phyloP scores from a whole-genome alignment of 2,113 vertebrate species.

The Scophthalmus maximus region DNA sequence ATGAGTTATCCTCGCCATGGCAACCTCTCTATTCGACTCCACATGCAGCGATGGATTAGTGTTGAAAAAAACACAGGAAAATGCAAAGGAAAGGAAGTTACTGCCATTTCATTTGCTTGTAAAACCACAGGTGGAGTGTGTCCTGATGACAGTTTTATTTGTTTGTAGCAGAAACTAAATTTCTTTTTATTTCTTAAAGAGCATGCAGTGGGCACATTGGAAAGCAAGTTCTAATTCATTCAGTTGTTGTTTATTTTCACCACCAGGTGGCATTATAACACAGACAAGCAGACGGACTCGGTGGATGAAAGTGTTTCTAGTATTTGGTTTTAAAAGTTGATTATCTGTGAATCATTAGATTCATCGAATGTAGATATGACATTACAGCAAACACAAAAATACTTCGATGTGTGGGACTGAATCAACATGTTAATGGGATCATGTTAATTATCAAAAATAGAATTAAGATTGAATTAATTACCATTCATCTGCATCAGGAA shows the following conservation, averaged over 20 bases:
- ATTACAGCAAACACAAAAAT: not conserved
- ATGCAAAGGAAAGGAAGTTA: not conserved
- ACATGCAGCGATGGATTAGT: constrained; percentile 38
- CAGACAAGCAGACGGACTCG: constrained; percentile 2
- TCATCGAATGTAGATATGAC: not conserved
- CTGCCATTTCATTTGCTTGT: constrained; percentile 19
- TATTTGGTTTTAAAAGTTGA: not conserved
- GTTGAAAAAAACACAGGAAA: constrained; percentile 18
- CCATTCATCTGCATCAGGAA: constrained; percentile 32
- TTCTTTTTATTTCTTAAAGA: too few relatives aligned
- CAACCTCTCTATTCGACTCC: constrained; percentile 56
- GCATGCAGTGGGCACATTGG: not conserved
- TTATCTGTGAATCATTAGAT: constrained; percentile 11
- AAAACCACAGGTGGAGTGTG: not conserved
- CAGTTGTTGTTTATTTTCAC: constrained; percentile 17
- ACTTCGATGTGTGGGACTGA: not conserved
- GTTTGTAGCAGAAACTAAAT: constrained; percentile 19
- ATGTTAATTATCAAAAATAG: constrained; percentile 20
- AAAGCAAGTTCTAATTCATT: not conserved
- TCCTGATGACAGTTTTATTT: not conserved
- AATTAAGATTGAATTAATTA: constrained; percentile 50
- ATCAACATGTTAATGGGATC: constrained; percentile 44
- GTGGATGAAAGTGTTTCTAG: not conserved
- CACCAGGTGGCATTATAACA: constrained; percentile 63
- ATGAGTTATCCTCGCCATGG: constrained; percentile 73